Conservation (phyloP, 53 echinoderm and acorn worm species). For the Paracentrotus lividus region DNA sequence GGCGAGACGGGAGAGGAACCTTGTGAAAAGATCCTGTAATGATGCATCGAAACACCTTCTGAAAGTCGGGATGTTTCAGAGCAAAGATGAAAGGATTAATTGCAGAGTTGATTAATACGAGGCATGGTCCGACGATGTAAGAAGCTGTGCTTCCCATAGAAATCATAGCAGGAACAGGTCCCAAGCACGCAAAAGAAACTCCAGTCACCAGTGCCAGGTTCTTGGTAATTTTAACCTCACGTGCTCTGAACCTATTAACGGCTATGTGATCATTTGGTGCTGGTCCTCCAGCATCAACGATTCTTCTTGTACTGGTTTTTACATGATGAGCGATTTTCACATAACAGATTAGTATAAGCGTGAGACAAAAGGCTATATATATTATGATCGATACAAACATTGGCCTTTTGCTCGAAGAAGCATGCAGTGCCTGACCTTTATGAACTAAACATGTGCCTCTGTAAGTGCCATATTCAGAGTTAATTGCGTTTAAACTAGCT, state of each 20-base stretch:
- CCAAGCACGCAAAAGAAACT: not conserved
- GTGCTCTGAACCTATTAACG: not conserved
- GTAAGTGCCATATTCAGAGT: not conserved
- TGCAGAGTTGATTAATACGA: not conserved
- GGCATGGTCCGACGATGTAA: not conserved
- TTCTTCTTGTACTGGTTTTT: not conserved
- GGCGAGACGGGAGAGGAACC: not conserved
- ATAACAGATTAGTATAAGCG: not conserved
- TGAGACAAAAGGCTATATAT: not conserved
- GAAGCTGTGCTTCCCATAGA: not conserved
- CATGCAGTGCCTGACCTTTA: not conserved
- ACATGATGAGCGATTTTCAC: not conserved
- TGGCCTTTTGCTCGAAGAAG: not conserved
- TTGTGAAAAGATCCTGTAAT: not conserved
- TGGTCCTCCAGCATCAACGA: not conserved
- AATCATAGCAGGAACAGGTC: not conserved
- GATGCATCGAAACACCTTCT: constrained; percentile 3
- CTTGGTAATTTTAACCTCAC: not conserved
- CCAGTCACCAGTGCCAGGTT: not conserved
- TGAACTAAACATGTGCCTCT: too few species aligned
- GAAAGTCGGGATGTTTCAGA: not conserved
- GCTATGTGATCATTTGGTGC: not conserved
- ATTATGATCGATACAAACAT: not conserved
- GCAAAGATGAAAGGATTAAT: not conserved
- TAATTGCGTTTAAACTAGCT: not conserved